A percentile compares a stretch with the other conserved stretches of the same genome.
Conservation (phyloP, 35 echinoderm and acorn worm species). For the Acanthaster planci region DNA sequence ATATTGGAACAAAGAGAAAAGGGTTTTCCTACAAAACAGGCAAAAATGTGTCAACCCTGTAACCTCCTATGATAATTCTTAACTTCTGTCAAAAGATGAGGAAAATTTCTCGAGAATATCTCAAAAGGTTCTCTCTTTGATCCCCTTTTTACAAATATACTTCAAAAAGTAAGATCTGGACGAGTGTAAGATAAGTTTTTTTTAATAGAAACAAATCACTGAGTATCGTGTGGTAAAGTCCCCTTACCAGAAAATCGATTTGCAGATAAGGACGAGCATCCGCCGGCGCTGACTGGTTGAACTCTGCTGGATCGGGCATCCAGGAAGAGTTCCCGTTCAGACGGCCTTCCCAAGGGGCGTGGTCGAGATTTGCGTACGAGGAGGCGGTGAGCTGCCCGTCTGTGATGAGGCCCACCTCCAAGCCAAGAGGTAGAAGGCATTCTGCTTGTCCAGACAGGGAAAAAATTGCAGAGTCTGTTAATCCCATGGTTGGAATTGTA, state of each 20-base stretch:
- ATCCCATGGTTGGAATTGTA: not conserved
- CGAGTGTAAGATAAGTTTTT: no score
- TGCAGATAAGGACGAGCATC: not conserved
- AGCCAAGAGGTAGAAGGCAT: conserved; percentile 71
- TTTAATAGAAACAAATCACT: no score
- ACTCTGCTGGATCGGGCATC: conserved; percentile 56
- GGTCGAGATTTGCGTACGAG: conserved; percentile 36
- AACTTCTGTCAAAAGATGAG: no score
- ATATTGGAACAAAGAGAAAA: no score
- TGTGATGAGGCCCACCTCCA: conserved; percentile 66
- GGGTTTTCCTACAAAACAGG: no score
- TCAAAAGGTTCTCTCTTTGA: no score
- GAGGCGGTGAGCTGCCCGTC: conserved; percentile 70
- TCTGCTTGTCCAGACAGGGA: not conserved
- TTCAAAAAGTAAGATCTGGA: no score
- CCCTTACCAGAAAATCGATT: not conserved
- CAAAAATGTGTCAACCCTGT: no score
- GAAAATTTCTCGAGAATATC: no score
- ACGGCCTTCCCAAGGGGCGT: conserved; percentile 54
- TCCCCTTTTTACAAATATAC: no score
- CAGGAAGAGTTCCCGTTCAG: conserved; percentile 67
- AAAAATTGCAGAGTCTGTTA: not conserved
- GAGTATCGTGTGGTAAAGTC: not conserved
- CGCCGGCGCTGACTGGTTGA: not conserved
- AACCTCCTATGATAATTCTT: no score